Conservation (phyloP, 2,113 vertebrate species). For the Hepsetus odoe region DNA sequence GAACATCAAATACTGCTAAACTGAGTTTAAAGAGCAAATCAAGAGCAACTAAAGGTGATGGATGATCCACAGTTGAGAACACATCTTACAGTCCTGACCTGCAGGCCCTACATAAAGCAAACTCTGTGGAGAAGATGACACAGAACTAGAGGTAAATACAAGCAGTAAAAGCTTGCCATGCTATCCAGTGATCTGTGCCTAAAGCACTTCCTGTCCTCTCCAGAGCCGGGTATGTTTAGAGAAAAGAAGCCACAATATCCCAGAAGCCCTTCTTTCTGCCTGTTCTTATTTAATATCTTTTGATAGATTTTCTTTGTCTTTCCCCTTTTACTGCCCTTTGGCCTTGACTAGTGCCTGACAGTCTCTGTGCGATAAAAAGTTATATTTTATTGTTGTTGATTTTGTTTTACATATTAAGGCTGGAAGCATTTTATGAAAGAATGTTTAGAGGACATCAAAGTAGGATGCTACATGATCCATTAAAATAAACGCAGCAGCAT, state of each 20-base stretch:
- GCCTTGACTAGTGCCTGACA: conserved; percentile 5
- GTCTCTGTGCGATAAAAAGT: neutral
- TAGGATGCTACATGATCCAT: too few relatives aligned
- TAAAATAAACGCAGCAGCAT: too few relatives aligned
- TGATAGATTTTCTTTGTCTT: conserved; percentile 30
- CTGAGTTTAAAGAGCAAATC: conserved; percentile 26
- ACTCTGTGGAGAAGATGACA: conserved; percentile 1
- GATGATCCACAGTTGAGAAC: conserved; percentile 12
- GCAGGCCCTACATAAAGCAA: conserved; percentile 8
- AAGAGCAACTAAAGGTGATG: conserved; percentile 4
- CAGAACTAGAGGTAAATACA: conserved; percentile 5
- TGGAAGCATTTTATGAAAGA: too few relatives aligned
- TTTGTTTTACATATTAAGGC: neutral
- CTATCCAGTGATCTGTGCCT: conserved; percentile 7
- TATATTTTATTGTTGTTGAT: too few relatives aligned
- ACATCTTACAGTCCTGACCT: conserved; percentile 1
- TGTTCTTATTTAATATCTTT: neutral
- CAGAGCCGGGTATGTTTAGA: conserved; percentile 27
- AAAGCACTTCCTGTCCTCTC: conserved; percentile 36
- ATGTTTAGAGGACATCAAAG: too few relatives aligned
- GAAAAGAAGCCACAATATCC: conserved; percentile 8
- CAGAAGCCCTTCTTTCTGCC: conserved; percentile 3
- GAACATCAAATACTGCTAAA: conserved; percentile 27
- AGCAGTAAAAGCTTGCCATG: conserved; percentile 23
- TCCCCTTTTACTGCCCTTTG: conserved; percentile 15